Evolutionary conservation across 2,888 invertebrate species (phyloP).

Genomic region (Iphiclides podalirius): DNA sequence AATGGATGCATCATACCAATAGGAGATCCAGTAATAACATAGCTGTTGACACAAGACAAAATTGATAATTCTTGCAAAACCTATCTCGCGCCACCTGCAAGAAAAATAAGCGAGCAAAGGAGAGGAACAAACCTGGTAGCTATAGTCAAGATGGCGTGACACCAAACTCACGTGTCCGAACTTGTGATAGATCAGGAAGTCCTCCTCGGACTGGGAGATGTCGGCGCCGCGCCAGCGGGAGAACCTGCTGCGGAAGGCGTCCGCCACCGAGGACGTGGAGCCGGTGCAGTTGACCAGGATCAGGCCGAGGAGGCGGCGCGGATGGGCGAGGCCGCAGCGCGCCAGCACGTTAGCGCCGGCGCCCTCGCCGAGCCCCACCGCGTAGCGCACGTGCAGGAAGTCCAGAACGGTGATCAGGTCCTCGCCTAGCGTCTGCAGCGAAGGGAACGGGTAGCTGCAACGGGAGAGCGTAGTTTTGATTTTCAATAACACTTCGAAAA

Average conservation of each 20-base stretch:
- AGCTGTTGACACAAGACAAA: too few species aligned
- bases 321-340: conserved; percentile 90
- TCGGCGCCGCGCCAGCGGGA: conserved; percentile 91
- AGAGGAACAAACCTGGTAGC: conserved; percentile 59
- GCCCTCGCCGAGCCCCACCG: conserved; percentile 92
- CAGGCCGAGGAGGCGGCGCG: conserved; percentile 87
- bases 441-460: conserved; percentile 89
- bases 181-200: conserved; percentile 93
- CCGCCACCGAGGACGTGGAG: conserved; percentile 91
- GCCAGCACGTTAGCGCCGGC: conserved; percentile 93
- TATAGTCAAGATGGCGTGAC: conserved; percentile 48
- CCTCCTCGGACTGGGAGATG: conserved; percentile 92
- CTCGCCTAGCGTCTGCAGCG: conserved; percentile 89
- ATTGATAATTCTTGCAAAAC: too few species aligned
- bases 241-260: conserved; percentile 91
- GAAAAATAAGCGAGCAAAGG: conserved; percentile 31
- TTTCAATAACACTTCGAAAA: neutral
- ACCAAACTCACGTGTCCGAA: conserved; percentile 91
- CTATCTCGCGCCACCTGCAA: too few species aligned
- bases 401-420: conserved; percentile 90
- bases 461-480: conserved; percentile 12
- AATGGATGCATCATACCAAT: too few species aligned
- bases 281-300: conserved; percentile 93
- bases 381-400: conserved; percentile 89
- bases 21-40: too few species aligned